phyloP scores from a whole-genome alignment of 2,113 vertebrate genomes.

The Colaptes auratus region DNA sequence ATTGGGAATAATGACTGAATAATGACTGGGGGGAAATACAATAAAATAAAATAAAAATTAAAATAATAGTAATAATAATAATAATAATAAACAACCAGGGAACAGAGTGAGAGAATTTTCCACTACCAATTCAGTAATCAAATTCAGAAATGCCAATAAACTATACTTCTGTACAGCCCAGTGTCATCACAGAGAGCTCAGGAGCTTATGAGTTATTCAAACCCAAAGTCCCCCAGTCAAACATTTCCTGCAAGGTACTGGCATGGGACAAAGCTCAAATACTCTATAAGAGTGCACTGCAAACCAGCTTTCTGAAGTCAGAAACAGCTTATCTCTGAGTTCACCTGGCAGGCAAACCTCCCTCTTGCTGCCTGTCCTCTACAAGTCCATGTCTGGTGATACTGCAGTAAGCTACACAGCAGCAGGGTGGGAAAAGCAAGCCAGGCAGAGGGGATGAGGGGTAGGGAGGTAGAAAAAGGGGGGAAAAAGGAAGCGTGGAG shows the following conservation, averaged over 20 bases:
- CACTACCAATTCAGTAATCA: neutral
- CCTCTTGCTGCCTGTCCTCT: neutral
- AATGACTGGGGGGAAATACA: neutral
- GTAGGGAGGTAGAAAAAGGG: too few relatives aligned
- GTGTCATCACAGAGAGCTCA: neutral
- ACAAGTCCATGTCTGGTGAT: neutral
- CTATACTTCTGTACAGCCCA: neutral
- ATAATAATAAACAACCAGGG: neutral
- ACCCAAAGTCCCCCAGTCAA: neutral
- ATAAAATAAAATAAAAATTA: too few relatives aligned
- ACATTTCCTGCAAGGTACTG: neutral
- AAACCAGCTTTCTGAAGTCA: neutral
- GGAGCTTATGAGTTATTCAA: neutral
- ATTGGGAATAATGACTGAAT: neutral
- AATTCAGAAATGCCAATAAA: neutral
- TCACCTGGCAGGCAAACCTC: neutral
- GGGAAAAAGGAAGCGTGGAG: neutral
- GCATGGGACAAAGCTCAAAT: neutral
- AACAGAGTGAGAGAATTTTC: neutral
- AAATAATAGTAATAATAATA: too few relatives aligned
- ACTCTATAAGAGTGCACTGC: neutral
- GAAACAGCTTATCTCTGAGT: neutral
- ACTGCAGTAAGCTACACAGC: neutral
- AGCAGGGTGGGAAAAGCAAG: neutral
- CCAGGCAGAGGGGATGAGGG: neutral